Percentiles rank a stretch among this genome's conserved stretches.
Evolutionary conservation across 2,113 vertebrate genomes (phyloP).

Genomic region (Rynchops niger): DNA sequence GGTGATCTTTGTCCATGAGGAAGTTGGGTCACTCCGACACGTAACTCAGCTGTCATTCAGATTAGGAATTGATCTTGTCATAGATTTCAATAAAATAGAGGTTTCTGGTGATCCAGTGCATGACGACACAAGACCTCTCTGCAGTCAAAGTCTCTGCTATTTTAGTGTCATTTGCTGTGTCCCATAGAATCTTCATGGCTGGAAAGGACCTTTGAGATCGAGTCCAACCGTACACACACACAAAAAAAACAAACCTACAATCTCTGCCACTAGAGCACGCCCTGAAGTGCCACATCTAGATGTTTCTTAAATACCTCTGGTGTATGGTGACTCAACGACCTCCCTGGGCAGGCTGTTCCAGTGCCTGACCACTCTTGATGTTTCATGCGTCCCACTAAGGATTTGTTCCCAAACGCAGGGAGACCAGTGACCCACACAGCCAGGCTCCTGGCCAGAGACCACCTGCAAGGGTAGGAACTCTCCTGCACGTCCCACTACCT

Average conservation of each 20-base stretch:
- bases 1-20: accelerated
- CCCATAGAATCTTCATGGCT: neutral
- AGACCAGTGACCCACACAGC: accelerated
- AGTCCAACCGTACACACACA: too few species aligned
- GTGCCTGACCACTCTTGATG: too few species aligned
- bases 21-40: neutral
- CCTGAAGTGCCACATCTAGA: too few species aligned
- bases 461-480: neutral
- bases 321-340: too few species aligned
- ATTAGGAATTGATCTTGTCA: accelerated
- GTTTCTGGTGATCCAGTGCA: neutral
- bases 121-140: neutral
- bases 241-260: too few species aligned
- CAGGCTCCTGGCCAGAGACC: accelerated
- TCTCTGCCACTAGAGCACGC: too few species aligned
- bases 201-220: too few species aligned
- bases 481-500: accelerated
- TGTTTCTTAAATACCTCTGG: too few species aligned
- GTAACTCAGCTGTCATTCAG: accelerated
- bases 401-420: neutral
- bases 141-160: neutral
- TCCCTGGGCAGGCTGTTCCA: too few species aligned
- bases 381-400: accelerated
- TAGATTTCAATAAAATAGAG: neutral
- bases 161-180: neutral